Conservation (phyloP, 2,888 invertebrate genomes). For the Caprella mutica region DNA sequence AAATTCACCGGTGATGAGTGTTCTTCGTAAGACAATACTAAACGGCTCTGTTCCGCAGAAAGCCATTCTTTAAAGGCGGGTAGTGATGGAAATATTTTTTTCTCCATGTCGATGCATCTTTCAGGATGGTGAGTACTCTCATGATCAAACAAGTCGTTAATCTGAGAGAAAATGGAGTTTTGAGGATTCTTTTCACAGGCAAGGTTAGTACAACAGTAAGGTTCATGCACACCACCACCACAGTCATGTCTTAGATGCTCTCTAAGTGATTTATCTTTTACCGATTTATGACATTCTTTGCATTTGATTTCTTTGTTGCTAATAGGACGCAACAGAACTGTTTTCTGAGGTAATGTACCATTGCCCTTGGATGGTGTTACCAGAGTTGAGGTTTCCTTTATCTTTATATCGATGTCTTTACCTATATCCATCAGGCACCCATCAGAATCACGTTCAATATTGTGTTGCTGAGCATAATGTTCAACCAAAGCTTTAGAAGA, state of each 20-base stretch:
- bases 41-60: neutral
- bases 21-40: neutral
- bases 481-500: too few relatives aligned
- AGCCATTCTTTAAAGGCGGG: neutral
- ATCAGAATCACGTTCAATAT: constrained; percentile 26
- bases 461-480: constrained; percentile 25
- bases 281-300: too few relatives aligned
- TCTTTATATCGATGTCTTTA: constrained; percentile 26
- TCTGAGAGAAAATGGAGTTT: neutral
- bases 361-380: neutral
- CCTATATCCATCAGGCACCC: constrained; percentile 28
- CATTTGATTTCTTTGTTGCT: too few relatives aligned
- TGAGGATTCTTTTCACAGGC: too few relatives aligned
- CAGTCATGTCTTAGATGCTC: too few relatives aligned
- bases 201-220: too few relatives aligned
- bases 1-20: neutral
- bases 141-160: constrained; percentile 1
- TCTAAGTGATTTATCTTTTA: too few relatives aligned
- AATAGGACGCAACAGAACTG: constrained; percentile 29
- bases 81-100: neutral
- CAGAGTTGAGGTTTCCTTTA: constrained; percentile 22
- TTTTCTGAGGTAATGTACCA: constrained; percentile 20
- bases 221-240: too few relatives aligned
- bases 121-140: neutral
- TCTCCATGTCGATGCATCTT: neutral